These are phyloP conservation scores for Paracentrotus lividus DNA, from an alignment of 53 echinoderm and acorn worm genomes.

Conservation along the genomic window DNA sequence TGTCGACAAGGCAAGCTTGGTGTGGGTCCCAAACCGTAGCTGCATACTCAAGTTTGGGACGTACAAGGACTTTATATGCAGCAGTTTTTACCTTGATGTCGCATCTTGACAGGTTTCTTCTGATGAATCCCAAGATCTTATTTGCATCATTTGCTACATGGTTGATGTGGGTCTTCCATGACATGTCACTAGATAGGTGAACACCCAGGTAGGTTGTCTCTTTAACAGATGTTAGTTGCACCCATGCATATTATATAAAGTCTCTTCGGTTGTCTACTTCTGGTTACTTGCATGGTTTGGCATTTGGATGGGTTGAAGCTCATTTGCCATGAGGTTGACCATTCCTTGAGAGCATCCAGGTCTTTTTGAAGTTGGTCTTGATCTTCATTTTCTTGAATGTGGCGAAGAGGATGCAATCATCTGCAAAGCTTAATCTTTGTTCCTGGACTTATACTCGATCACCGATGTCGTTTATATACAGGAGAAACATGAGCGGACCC, in stretches of 20 bases:
- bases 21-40: background rate
- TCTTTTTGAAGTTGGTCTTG: constrained; percentile 66
- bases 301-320: constrained; percentile 64
- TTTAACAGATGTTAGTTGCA: background rate
- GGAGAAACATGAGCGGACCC: constrained; percentile 26
- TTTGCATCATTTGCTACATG: constrained; percentile 9
- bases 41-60: constrained; percentile 14
- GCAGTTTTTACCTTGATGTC: constrained; percentile 23
- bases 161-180: constrained; percentile 36
- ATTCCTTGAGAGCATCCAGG: constrained; percentile 35
- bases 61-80: constrained; percentile 50
- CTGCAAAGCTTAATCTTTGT: constrained; percentile 41
- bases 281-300: constrained; percentile 67
- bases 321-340: constrained; percentile 59
- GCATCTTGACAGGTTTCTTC: constrained; percentile 57
- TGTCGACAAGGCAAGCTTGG: constrained; percentile 18
- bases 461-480: constrained; percentile 1
- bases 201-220: background rate
- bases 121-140: constrained; percentile 26
- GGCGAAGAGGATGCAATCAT: constrained; percentile 74
- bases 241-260: constrained; percentile 41
- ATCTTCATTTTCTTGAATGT: constrained; percentile 35
- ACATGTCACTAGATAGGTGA: constrained; percentile 16
- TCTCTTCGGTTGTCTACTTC: constrained; percentile 45
- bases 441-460: background rate